These are phyloP conservation scores for Fistularia tabacaria DNA, from an alignment of 2,797 vertebrate genomes.

Conservation along the genomic window DNA sequence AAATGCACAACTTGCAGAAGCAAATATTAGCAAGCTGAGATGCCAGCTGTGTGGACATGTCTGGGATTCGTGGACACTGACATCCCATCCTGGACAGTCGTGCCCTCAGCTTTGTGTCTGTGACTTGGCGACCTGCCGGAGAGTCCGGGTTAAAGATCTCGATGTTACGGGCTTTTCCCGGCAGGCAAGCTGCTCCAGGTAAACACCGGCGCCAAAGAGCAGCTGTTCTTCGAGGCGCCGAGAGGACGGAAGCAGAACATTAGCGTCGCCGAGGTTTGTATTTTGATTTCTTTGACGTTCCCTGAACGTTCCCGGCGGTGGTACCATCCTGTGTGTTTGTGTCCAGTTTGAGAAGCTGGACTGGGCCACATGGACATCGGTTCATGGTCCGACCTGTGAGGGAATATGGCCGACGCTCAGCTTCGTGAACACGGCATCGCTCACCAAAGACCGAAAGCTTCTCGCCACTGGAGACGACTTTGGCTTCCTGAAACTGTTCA, in stretches of 20 bases:
- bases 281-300: no score
- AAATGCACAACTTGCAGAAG: no score
- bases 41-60: no score
- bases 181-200: conserved; percentile 94
- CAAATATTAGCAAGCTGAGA: no score
- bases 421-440: conserved; percentile 86
- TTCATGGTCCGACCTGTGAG: conserved; percentile 88
- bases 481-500: conserved; percentile 93
- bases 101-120: no score
- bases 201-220: conserved; percentile 95
- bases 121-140: background rate
- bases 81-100: no score
- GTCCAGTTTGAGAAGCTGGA: conserved; percentile 91
- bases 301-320: no score
- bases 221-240: conserved; percentile 95
- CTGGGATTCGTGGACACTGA: no score
- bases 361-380: conserved; percentile 92
- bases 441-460: conserved; percentile 84
- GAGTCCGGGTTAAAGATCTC: no score
- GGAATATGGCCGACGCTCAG: conserved; percentile 91
- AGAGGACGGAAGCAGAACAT: conserved; percentile 90
- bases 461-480: conserved; percentile 92
- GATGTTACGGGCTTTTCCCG: background rate
- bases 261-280: conserved; percentile 82
- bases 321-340: conserved; percentile 1